Evolutionary conservation across 1,140 invertebrate species (phyloP), one percentile per base, ranked within the genome.

Genomic region (Himalopsyche phryganea): DNA sequence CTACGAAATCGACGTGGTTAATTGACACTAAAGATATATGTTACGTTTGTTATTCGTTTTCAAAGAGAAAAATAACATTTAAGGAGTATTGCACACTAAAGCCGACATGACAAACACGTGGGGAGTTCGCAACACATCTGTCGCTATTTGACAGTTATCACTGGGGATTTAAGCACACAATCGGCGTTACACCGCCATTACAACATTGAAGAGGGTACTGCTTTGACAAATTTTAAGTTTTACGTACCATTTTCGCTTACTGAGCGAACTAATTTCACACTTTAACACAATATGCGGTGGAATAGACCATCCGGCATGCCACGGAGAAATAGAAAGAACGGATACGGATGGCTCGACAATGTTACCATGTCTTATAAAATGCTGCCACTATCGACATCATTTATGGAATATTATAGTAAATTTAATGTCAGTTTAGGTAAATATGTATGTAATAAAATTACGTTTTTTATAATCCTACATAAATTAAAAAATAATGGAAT

Each of bases 271-370:
- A 69, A 69, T 70, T 72, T 66, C 73, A 75, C 72, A 69, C 64
- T 72, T 71, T 68, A 72, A 70, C 73, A 74, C 75, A 71, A 74
- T 66, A 57, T 62, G 66, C 70, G 72, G 71, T 65, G 72, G 72
- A 71, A 68, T 67, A 70, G 70, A 77, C 74, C 73, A 75, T 76
- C 75, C 74, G 73, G 74, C 75, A 76, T 76, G 74, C 74, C 74
- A 75, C 74, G 75, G 70, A 77, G 73, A 68, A 74, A 63, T 76
- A 69, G 75, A 77, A 77, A 72, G 74, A 72, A 73, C 75, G 75
- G 74, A 77, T 73, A 67, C 57, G 57, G 57, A 59, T 52, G 42
- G 28, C 19, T 17, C 71, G 66, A 74, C 58, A 69, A 70, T 63
- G 71, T 71, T 10, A 72, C 72, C 32, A 75, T 70, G 50, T 66